These are phyloP conservation scores for Drosophila gunungcola DNA, from an alignment of 1,140 invertebrate genomes.

Conservation along the genomic window DNA sequence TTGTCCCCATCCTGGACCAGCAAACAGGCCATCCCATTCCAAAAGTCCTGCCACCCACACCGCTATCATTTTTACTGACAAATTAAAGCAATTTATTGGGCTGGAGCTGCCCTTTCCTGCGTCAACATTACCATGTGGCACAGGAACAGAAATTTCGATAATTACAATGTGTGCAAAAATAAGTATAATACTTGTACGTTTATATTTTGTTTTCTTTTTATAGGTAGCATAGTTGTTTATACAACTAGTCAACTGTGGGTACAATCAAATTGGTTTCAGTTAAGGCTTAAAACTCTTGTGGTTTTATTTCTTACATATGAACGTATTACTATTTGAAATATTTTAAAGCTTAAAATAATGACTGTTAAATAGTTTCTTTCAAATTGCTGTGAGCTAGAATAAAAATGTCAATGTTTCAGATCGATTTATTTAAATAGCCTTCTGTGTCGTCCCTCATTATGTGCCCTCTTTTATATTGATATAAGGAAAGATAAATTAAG, in stretches of 20 bases:
- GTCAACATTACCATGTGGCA: constrained; percentile 18
- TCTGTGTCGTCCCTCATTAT: background rate
- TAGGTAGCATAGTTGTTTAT: no score
- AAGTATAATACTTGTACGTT: constrained; percentile 16
- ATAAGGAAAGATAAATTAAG: background rate
- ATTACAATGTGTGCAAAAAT: constrained; percentile 30
- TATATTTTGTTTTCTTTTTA: no score
- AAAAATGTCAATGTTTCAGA: no score
- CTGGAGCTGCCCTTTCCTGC: constrained; percentile 19
- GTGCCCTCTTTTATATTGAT: background rate
- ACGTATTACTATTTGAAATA: no score
- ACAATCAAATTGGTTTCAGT: background rate
- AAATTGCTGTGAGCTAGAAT: no score
- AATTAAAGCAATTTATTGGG: constrained; percentile 70
- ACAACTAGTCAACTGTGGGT: no score
- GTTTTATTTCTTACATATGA: no score
- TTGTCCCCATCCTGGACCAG: constrained; percentile 38
- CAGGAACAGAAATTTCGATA: constrained; percentile 35
- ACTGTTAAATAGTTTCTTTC: background rate
- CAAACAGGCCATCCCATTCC: constrained; percentile 6
- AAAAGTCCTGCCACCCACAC: background rate
- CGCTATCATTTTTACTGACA: constrained; percentile 45
- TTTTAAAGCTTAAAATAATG: no score
- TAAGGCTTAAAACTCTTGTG: background rate
- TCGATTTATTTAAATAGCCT: background rate